These are phyloP conservation scores for Xestia rhomboidea DNA, from an alignment of 2,888 invertebrate genomes.

Conservation along the genomic window DNA sequence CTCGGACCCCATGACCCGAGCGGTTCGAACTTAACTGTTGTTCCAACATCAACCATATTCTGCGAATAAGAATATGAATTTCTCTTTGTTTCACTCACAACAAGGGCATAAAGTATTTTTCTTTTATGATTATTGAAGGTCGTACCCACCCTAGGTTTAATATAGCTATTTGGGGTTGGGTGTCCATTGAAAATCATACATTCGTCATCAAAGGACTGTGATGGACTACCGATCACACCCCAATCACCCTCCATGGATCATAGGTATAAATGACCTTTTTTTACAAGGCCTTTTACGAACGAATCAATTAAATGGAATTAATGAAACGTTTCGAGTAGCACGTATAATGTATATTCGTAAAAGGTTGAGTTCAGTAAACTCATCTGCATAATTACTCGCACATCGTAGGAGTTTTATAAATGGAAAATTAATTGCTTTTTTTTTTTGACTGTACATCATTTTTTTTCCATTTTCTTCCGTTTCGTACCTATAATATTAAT, in stretches of 20 bases:
- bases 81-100: neutral
- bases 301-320: constrained; percentile 59
- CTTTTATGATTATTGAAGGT: neutral
- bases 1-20: too few relatives aligned
- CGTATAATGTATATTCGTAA: constrained; percentile 38
- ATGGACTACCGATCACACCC: constrained; percentile 30
- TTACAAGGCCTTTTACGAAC: constrained; percentile 24
- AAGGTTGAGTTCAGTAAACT: constrained; percentile 59
- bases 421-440: constrained; percentile 62
- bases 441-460: constrained; percentile 36
- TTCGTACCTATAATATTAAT: neutral
- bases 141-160: neutral
- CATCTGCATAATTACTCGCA: constrained; percentile 60
- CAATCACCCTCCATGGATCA: constrained; percentile 15
- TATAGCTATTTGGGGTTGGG: neutral
- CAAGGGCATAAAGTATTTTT: neutral
- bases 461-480: constrained; percentile 13
- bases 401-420: constrained; percentile 51
- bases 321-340: constrained; percentile 40
- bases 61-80: neutral
- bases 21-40: neutral
- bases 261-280: constrained; percentile 40
- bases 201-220: constrained; percentile 39
- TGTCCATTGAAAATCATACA: neutral
- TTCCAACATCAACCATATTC: neutral